These are phyloP conservation scores for Oceanites oceanicus DNA, from an alignment of 2,113 vertebrate genomes.

Conservation along the genomic window DNA sequence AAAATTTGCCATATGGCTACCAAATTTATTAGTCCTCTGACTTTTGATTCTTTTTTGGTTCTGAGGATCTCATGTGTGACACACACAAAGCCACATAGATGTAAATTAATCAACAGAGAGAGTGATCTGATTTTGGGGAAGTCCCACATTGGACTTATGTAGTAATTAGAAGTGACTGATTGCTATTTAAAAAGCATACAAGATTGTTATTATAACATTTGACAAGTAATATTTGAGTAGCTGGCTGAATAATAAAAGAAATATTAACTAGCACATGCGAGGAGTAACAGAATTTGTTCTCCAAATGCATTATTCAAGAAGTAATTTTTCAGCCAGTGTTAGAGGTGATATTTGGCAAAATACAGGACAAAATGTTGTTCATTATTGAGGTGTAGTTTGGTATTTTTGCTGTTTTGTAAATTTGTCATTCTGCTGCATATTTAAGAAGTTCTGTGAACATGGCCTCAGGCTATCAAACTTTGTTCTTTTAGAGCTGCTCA, in stretches of 20 bases:
- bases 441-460: not conserved
- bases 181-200: not conserved
- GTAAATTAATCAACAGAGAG: not conserved
- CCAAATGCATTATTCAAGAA: not conserved
- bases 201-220: not conserved
- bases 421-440: not conserved
- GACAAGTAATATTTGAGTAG: not conserved
- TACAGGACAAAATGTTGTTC: not conserved
- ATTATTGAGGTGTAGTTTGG: not conserved
- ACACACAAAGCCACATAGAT: not conserved
- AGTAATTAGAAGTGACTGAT: not conserved
- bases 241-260: not conserved
- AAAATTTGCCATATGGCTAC: not conserved
- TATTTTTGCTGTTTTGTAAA: not conserved
- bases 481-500: not conserved
- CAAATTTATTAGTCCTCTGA: not conserved
- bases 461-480: slow-evolving; percentile 14
- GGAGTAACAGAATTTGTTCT: not conserved
- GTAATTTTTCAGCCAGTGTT: not conserved
- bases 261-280: not conserved
- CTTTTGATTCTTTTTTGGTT: not conserved
- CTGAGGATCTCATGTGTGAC: not conserved
- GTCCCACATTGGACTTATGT: not conserved
- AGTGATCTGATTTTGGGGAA: not conserved
- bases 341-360: not conserved